These are phyloP conservation scores for Dasypolia templi DNA, from an alignment of 2,888 invertebrate species.

Conservation along the genomic window DNA sequence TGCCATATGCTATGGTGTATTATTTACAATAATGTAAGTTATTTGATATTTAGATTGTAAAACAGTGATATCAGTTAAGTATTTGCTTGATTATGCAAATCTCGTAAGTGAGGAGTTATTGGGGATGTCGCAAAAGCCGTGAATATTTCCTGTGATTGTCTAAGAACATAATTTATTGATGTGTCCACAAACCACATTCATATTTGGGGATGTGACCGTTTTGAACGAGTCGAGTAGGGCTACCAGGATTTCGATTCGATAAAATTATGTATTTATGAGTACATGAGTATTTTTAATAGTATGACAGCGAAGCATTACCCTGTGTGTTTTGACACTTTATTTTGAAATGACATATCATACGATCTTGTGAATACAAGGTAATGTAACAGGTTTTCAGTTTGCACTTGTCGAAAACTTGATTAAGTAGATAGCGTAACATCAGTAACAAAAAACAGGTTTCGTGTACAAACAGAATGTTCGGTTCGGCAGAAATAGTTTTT, in stretches of 20 bases:
- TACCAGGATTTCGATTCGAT: background rate
- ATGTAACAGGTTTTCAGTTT: constrained; percentile 31
- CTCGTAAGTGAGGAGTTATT: constrained; percentile 10
- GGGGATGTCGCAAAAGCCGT: constrained; percentile 15
- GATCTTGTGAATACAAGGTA: constrained; percentile 19
- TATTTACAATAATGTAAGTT: constrained; percentile 47
- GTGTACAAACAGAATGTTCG: background rate
- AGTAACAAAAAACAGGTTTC: constrained; percentile 27
- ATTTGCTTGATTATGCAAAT: constrained; percentile 25
- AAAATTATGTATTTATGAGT: background rate
- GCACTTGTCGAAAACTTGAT: constrained; percentile 14
- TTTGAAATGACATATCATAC: background rate
- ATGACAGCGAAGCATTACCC: background rate
- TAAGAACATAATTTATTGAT: constrained; percentile 37
- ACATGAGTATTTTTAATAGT: background rate
- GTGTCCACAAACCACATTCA: constrained; percentile 29
- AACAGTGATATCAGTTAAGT: constrained; percentile 19
- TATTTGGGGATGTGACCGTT: constrained; percentile 8
- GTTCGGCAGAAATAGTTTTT: background rate
- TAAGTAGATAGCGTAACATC: constrained; percentile 16
- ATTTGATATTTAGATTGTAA: constrained; percentile 22
- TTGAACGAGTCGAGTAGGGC: background rate
- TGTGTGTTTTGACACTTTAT: constrained; percentile 10
- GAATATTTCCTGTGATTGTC: constrained; percentile 24
- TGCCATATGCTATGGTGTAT: constrained; percentile 57